Evolutionary conservation across 1,140 invertebrate species (phyloP).

Genomic region (roundworm (Caenorhabditis elegans)): WBcel235 BX284605.5:11533001-11533500

Average conservation of each 20-base stretch:
- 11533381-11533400: no score
- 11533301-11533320: neutral
- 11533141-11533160: constrained; percentile 22
- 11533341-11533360: neutral
- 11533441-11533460: neutral
- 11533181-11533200: constrained; percentile 32
- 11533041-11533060: constrained; percentile 8
- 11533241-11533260: neutral
- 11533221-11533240: constrained; percentile 1
- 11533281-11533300: neutral
- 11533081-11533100: constrained; percentile 22
- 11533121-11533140: constrained; percentile 20
- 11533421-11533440: neutral
- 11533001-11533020: neutral
- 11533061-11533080: constrained; percentile 1
- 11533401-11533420: no score
- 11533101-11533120: constrained; percentile 31
- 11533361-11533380: no score
- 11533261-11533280: neutral
- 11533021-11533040: neutral
- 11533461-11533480: neutral
- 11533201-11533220: neutral
- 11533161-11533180: constrained; percentile 28
- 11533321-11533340: neutral
- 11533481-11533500: neutral